Percentiles rank a stretch among this genome's conserved stretches.
Conservation (phyloP, 2,888 invertebrate genomes). For the Macrophya annulata region DNA sequence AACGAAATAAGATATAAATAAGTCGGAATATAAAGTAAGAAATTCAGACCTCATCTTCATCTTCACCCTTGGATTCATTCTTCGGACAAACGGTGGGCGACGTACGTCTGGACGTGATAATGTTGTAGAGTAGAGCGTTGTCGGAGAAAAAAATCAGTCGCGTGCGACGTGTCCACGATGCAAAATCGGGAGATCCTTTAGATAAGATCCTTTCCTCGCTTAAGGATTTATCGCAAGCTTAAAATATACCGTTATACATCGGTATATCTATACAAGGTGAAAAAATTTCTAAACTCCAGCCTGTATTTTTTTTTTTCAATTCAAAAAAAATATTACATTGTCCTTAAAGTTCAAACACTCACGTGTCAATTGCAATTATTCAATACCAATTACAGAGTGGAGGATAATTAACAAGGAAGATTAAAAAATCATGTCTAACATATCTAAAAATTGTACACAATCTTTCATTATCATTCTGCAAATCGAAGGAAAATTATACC, state of each 20-base stretch:
- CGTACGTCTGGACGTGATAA: slow-evolving; percentile 23
- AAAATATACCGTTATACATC: not conserved
- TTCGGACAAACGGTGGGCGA: not conserved
- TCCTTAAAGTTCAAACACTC: no score
- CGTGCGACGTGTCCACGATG: slow-evolving; percentile 41
- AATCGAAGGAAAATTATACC: not conserved
- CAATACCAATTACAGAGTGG: not conserved
- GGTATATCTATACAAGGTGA: not conserved
- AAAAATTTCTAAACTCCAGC: not conserved
- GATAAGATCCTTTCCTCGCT: slow-evolving; percentile 42
- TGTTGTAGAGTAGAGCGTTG: slow-evolving; percentile 20
- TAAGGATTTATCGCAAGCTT: slow-evolving; percentile 29
- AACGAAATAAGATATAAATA: not conserved
- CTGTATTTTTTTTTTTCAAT: not conserved
- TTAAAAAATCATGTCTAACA: not conserved
- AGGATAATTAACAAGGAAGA: not conserved
- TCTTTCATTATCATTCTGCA: not conserved
- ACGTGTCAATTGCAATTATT: no score
- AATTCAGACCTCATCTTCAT: not conserved
- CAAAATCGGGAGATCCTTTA: slow-evolving; percentile 14
- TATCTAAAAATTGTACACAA: not conserved
- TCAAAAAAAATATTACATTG: no score
- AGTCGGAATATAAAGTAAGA: not conserved
- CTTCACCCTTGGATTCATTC: not conserved
- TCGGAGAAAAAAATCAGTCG: not conserved